phyloP scores from a whole-genome alignment of 2,113 vertebrate genomes.

The Crotalus horridus region DNA sequence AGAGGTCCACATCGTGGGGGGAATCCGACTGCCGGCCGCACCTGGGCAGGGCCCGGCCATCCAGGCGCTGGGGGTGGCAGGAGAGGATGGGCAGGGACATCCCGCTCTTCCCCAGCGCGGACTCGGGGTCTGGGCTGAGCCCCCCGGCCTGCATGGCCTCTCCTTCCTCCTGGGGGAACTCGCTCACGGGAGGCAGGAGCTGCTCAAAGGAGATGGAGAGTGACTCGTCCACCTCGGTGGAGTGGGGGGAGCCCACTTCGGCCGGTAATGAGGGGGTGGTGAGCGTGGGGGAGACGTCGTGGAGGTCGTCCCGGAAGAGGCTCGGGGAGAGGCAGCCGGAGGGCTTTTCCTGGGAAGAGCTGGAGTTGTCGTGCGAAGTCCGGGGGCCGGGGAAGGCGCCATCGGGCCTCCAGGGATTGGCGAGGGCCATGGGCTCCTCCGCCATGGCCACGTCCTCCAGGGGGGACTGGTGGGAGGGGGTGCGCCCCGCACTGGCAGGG shows the following conservation, averaged over 20 bases:
- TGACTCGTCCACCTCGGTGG: conserved; percentile 86
- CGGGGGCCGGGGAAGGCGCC: conserved; percentile 40
- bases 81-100: conserved; percentile 75
- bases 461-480: conserved; percentile 78
- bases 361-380: conserved; percentile 59
- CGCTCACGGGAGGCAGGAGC: conserved; percentile 67
- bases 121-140: conserved; percentile 50
- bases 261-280: conserved; percentile 85
- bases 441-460: conserved; percentile 64
- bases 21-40: conserved; percentile 67
- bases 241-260: conserved; percentile 84
- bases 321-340: conserved; percentile 78
- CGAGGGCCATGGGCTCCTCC: conserved; percentile 26
- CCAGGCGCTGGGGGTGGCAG: conserved; percentile 54
- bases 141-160: conserved; percentile 44
- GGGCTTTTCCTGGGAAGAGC: conserved; percentile 68
- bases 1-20: conserved; percentile 88
- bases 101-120: conserved; percentile 21
- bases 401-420: conserved; percentile 42
- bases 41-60: conserved; percentile 33
- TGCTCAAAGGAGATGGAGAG: conserved; percentile 89
- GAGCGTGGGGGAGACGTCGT: conserved; percentile 77
- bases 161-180: conserved; percentile 68
- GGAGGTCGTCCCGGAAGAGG: conserved; percentile 72
- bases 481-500: conserved; percentile 68